These are phyloP conservation scores for Heterohyrax brucei DNA, from an alignment of 2,797 vertebrate genomes.

Conservation along the genomic window DNA sequence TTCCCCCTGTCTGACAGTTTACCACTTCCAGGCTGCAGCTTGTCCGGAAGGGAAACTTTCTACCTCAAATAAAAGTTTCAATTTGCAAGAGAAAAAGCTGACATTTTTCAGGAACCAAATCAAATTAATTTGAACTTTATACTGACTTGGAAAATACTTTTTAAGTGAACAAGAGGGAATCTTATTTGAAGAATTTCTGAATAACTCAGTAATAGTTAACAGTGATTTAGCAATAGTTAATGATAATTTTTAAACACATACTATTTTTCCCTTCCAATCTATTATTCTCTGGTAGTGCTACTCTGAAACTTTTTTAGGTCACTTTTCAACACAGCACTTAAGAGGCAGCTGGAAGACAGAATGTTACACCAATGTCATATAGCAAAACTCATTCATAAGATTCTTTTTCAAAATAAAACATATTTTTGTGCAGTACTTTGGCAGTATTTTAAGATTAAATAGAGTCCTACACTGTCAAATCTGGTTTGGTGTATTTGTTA, in stretches of 20 bases:
- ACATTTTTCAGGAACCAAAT: conserved; percentile 53
- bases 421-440: conserved; percentile 67
- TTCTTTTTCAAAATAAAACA: conserved; percentile 79
- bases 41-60: conserved; percentile 75
- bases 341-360: conserved; percentile 67
- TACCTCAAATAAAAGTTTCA: conserved; percentile 73
- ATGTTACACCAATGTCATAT: conserved; percentile 65
- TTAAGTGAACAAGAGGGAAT: conserved; percentile 47
- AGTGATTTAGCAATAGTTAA: background rate
- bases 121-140: conserved; percentile 76
- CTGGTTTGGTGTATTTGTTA: conserved; percentile 77
- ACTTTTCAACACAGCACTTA: conserved; percentile 12
- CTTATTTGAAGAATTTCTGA: conserved; percentile 60
- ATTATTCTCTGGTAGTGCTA: conserved; percentile 37
- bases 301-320: background rate
- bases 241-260: conserved; percentile 9
- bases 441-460: conserved; percentile 83
- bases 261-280: background rate
- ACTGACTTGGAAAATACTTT: conserved; percentile 67
- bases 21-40: conserved; percentile 74
- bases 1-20: conserved; percentile 19
- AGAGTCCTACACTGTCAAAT: conserved; percentile 78
- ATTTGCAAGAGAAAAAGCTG: conserved; percentile 37
- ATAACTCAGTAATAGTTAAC: conserved; percentile 45
- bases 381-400: conserved; percentile 73